phyloP scores from a whole-genome alignment of 2,797 vertebrate species.

The Bovichtus diacanthus region DNA sequence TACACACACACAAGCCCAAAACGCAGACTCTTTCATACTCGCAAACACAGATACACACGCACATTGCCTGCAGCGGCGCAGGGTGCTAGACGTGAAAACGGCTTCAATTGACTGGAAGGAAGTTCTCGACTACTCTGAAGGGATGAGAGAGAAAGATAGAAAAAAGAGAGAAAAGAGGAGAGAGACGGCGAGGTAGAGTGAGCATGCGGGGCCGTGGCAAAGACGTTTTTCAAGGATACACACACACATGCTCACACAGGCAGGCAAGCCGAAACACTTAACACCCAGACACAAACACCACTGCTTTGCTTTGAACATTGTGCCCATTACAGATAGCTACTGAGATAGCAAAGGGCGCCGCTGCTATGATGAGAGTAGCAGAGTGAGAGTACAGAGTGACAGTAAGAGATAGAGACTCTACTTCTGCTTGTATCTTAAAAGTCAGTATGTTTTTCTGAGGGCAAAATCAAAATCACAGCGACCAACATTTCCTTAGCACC shows the following conservation, averaged over 20 bases:
- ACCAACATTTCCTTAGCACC: slow-evolving; percentile 42
- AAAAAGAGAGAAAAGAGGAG: neutral
- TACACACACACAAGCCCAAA: slow-evolving; percentile 20
- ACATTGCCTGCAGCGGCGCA: slow-evolving; percentile 49
- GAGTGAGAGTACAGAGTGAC: slow-evolving; percentile 56
- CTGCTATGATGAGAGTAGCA: slow-evolving; percentile 55
- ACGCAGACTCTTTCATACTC: slow-evolving; percentile 16
- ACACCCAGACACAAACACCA: slow-evolving; percentile 59
- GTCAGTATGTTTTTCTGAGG: slow-evolving; percentile 52
- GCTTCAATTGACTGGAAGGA: slow-evolving; percentile 75
- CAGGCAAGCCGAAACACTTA: slow-evolving; percentile 59
- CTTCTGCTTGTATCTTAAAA: slow-evolving; percentile 44
- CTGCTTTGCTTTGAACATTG: slow-evolving; percentile 67
- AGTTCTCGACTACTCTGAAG: slow-evolving; percentile 58
- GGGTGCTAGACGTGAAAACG: slow-evolving; percentile 69
- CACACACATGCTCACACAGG: slow-evolving; percentile 22
- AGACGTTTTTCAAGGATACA: slow-evolving; percentile 45
- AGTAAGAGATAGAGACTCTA: slow-evolving; percentile 61
- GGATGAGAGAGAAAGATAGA: slow-evolving; percentile 32
- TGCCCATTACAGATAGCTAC: slow-evolving; percentile 70
- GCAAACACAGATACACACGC: slow-evolving; percentile 41
- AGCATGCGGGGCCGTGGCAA: slow-evolving; percentile 26
- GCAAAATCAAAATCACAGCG: slow-evolving; percentile 52
- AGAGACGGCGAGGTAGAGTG: neutral
- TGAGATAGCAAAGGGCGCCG: slow-evolving; percentile 67